Base-by-base conservation (phyloP, 2,888 invertebrate genomes). In the Apeira syringaria region DNA sequence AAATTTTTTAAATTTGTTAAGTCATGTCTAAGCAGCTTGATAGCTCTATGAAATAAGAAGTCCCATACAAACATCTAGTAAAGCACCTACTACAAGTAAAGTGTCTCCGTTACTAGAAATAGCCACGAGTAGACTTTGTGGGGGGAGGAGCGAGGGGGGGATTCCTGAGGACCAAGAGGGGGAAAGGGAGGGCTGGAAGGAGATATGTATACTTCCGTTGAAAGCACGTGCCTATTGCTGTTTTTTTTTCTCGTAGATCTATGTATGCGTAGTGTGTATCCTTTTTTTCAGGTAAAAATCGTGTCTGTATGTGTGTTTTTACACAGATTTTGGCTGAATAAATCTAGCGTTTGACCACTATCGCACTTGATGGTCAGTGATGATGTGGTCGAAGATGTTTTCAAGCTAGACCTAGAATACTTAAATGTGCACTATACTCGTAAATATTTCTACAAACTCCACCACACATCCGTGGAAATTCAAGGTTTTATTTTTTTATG, bases 61-160 rank as follows among this genome's bases (percentile, higher is more conserved):
- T 72, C 64, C 63, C 72, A 76, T 74, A 68, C 64, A 79, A 74
- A 76, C 69, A 71, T 72, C 59, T 66, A 67, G 68, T 75, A 67
- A 78, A 78, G 80, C n/a, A n/a, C n/a, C n/a, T n/a, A n/a, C n/a
- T 76, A 76, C 75, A 69, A 67, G 73, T 75, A 74, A 79, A 85
- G 82, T 85, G 84, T 85, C 85, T 76, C 82, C 61, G 70, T 57
- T 61, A 73, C 77, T 79, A 73, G 79, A 81, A 83, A 82, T 82
- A 82, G 79, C 74, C 55, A 62, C 61, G 63, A 69, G 69, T 73
- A 71, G 70, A 57, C 59, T 29, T 58, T 64, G 57, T 56, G 50
- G 47, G 57, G 48, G 49, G 43, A 9, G 44, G 47, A 56, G 48
- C 48, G 43, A 9, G 44, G 50, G 57, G 54, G 50, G 37, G 34